Conservation (phyloP, 2,797 vertebrate species). For the Rhinoraja longicauda region DNA sequence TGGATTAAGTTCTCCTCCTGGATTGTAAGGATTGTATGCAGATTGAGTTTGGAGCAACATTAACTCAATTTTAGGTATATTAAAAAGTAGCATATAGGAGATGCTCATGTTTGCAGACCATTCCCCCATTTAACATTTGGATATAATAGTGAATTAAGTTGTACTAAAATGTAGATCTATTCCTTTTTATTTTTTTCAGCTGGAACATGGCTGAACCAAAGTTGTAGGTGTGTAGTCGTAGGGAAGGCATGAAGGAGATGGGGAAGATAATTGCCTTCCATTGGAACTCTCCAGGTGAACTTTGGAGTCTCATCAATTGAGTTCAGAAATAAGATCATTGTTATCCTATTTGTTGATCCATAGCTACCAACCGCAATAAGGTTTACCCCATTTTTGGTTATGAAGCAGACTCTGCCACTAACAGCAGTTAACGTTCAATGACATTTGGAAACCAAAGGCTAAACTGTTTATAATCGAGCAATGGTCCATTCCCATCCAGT, state of each 20-base stretch:
- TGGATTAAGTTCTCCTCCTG: background rate
- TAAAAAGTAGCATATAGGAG: background rate
- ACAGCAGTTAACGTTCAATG: background rate
- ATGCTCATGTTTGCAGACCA: background rate
- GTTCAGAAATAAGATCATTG: background rate
- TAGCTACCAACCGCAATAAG: background rate
- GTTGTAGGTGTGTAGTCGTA: background rate
- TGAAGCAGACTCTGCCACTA: background rate
- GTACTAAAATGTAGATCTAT: background rate
- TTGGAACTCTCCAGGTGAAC: background rate
- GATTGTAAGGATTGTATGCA: background rate
- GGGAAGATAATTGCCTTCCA: background rate
- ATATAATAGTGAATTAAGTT: background rate
- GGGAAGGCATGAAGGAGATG: background rate
- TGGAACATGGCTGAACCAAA: background rate
- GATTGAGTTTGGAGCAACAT: background rate
- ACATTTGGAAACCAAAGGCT: background rate
- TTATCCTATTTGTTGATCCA: background rate
- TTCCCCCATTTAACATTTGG: background rate
- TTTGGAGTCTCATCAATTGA: background rate
- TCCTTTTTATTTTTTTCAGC: background rate
- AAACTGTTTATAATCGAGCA: background rate
- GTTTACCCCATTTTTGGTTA: background rate
- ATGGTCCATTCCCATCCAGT: background rate
- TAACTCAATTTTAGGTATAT: too few relatives aligned